Evolutionary conservation across 2,113 vertebrate genomes (phyloP), one percentile per base, ranked within the genome.

Genomic region (Platysternon megacephalum): DNA sequence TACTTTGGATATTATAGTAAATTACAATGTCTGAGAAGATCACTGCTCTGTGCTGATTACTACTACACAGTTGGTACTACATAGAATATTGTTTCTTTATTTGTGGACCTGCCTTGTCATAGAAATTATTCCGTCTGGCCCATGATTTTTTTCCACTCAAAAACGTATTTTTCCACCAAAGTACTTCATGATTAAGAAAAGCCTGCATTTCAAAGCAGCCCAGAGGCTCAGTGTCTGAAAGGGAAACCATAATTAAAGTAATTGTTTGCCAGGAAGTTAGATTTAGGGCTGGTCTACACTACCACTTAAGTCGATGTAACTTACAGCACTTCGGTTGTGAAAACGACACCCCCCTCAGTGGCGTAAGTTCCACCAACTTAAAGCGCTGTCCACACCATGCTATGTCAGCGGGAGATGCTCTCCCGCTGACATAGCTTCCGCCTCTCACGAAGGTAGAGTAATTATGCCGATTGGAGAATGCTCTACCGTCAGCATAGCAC

Each of bases 31-130:
- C 72, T 46, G 68, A 39, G 39, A 84, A 91, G 49, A 94, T 82
- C 85, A 35, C 84, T 95, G 5, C 56, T 92, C 87, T 84, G 12
- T 84, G 56, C 88, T 91, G 21, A 5, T 14, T 92, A 44, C 82
- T 95, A 93, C 92, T n/a, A 19, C 72, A 21, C 87, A 81, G 26
- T 53, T 93, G 61, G n/a, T 72, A 22, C 39, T 88, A 12, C 32
- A 87, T 95, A 89, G 49, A 91, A 91, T 86, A 94, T 93, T 93
- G 89, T 90, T 24, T 76, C 53, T 82, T 93, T 39, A 92, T 84
- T 19, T 58, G 42, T n/a, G 11, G 16, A 90, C 48, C 21, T 88
- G 16, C 84, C 24, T 72, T 93, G 74, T 53, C 42, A 55, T 84
- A 46, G 88, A 93, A 95, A 12, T 95, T 94, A 83, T 89, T 87